phyloP scores from a whole-genome alignment of 1,140 invertebrate genomes.

The Lutraria rhynchaena region DNA sequence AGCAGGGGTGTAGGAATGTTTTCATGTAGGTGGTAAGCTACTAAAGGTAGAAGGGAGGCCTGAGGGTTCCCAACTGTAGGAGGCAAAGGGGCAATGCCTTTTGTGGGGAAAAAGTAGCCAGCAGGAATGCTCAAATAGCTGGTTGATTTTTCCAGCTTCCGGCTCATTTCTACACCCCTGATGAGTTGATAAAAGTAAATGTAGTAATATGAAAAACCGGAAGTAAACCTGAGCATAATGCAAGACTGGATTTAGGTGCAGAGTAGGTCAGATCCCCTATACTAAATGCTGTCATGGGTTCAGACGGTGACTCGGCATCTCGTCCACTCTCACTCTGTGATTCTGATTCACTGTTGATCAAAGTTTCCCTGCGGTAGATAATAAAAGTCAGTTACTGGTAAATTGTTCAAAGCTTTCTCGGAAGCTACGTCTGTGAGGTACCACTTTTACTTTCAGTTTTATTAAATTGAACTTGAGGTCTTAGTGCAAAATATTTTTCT shows the following conservation, averaged over 20 bases:
- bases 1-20: too few relatives aligned
- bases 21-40: too few relatives aligned
- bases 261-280: constrained; percentile 10
- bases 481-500: neutral
- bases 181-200: too few relatives aligned
- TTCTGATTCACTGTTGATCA: neutral
- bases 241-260: constrained; percentile 20
- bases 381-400: neutral
- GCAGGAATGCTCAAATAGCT: too few relatives aligned
- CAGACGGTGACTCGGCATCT: neutral
- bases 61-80: neutral
- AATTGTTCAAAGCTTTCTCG: too few relatives aligned
- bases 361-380: neutral
- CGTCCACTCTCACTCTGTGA: neutral
- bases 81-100: neutral
- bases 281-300: constrained; percentile 23
- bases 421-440: too few relatives aligned
- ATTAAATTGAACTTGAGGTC: neutral
- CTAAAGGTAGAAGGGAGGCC: too few relatives aligned
- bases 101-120: too few relatives aligned
- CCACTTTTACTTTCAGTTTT: neutral
- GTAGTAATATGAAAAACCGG: too few relatives aligned
- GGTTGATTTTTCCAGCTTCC: too few relatives aligned
- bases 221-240: constrained; percentile 44
- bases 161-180: too few relatives aligned